phyloP scores from a whole-genome alignment of 2,888 invertebrate species.

The Lapara coniferarum region DNA sequence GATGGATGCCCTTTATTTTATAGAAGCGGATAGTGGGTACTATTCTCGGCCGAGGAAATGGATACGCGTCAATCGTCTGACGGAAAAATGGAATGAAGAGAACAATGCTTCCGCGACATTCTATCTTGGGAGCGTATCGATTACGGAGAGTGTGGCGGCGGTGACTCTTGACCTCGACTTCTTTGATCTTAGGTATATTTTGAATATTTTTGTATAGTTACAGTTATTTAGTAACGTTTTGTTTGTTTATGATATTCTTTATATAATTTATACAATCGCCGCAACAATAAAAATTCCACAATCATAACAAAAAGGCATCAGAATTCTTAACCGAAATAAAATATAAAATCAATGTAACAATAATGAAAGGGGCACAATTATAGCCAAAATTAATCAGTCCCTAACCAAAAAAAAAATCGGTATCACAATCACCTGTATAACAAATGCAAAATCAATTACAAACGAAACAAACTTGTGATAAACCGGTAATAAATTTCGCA shows the following conservation, averaged over 20 bases:
- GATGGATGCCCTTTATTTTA: constrained; percentile 81
- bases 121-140: constrained; percentile 45
- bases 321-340: too few relatives aligned
- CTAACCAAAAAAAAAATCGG: background rate
- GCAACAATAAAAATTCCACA: background rate
- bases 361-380: too few relatives aligned
- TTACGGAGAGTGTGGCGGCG: background rate
- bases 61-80: constrained; percentile 77
- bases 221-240: background rate
- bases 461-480: constrained; percentile 11
- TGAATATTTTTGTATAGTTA: background rate
- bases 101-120: constrained; percentile 70
- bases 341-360: too few relatives aligned
- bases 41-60: constrained; percentile 79
- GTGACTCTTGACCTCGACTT: constrained; percentile 23
- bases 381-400: too few relatives aligned
- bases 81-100: constrained; percentile 62
- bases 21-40: constrained; percentile 60
- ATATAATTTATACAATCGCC: background rate
- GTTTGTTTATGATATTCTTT: background rate
- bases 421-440: constrained; percentile 4
- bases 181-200: background rate
- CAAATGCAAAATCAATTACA: constrained; percentile 18
- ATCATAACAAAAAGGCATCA: background rate
- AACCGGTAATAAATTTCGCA: constrained; percentile 22